phyloP scores from a whole-genome alignment of 2,888 invertebrate species.

The Nycteola revayana region DNA sequence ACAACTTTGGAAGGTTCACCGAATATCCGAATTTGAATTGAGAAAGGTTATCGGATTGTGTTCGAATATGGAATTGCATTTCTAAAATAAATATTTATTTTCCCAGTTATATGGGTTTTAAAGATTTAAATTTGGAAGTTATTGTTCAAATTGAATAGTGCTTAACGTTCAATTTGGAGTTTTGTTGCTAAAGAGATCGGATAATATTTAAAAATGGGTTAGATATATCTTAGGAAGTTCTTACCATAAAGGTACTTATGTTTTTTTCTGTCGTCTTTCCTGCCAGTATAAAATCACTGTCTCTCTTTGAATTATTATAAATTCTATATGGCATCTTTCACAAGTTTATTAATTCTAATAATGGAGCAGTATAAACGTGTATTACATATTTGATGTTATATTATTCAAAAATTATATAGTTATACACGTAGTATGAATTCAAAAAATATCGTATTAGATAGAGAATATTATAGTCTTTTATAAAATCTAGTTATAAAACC shows the following conservation, averaged over 20 bases:
- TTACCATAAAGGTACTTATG: slow-evolving; percentile 22
- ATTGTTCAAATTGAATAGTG: slow-evolving; percentile 8
- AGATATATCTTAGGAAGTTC: slow-evolving; percentile 35
- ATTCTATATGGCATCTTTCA: slow-evolving; percentile 32
- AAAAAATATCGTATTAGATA: slow-evolving; percentile 24
- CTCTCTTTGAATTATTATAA: slow-evolving; percentile 24
- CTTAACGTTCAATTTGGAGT: slow-evolving; percentile 21
- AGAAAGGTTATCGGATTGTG: slow-evolving; percentile 9
- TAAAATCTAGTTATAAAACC: slow-evolving; percentile 21
- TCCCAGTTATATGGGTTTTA: slow-evolving; percentile 8
- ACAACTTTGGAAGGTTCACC: background rate
- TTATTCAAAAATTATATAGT: slow-evolving; percentile 7
- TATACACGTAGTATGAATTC: background rate
- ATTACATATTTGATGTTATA: slow-evolving; percentile 19
- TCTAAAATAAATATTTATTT: slow-evolving; percentile 19
- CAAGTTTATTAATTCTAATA: slow-evolving; percentile 5
- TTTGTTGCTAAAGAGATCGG: slow-evolving; percentile 19
- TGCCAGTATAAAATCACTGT: slow-evolving; percentile 31
- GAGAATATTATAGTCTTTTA: slow-evolving; percentile 19
- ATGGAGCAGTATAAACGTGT: slow-evolving; percentile 23
- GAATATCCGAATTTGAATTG: background rate
- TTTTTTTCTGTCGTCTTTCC: slow-evolving; percentile 32
- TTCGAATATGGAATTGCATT: slow-evolving; percentile 33
- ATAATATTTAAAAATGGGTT: slow-evolving; percentile 24
- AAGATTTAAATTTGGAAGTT: slow-evolving; percentile 31